Evolutionary conservation across 2,888 invertebrate genomes (phyloP).

Genomic region (Azorinus chamasolen): DNA sequence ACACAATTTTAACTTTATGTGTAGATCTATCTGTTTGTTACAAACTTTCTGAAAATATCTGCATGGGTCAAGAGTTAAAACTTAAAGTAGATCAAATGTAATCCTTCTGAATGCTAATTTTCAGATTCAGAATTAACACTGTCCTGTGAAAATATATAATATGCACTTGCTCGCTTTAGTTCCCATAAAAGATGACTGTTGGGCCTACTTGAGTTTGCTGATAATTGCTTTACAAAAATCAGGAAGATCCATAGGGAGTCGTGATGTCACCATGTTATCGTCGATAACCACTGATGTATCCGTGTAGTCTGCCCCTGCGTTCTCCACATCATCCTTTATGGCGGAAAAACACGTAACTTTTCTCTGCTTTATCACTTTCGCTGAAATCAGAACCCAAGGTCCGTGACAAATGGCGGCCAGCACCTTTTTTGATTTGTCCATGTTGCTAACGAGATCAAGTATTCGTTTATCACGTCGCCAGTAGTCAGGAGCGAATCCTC

Average conservation of each 20-base stretch:
- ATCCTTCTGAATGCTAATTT: too few relatives aligned
- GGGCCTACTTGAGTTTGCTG: slow-evolving; percentile 33
- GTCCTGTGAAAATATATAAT: too few relatives aligned
- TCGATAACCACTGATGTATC: slow-evolving; percentile 81
- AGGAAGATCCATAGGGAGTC: slow-evolving; percentile 79
- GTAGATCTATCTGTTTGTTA: too few relatives aligned
- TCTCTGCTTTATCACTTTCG: slow-evolving; percentile 77
- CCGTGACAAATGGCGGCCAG: slow-evolving; percentile 82
- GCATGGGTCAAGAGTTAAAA: too few relatives aligned
- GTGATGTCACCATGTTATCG: slow-evolving; percentile 79
- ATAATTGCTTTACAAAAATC: slow-evolving; percentile 80
- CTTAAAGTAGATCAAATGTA: too few relatives aligned
- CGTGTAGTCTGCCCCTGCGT: slow-evolving; percentile 79
- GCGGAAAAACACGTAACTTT: slow-evolving; percentile 77
- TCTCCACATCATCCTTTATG: slow-evolving; percentile 82
- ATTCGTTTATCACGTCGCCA: slow-evolving; percentile 78
- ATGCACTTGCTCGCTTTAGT: too few relatives aligned
- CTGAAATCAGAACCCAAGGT: slow-evolving; percentile 81
- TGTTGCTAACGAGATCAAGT: slow-evolving; percentile 74
- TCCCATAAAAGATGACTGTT: too few relatives aligned
- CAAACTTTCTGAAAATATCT: too few relatives aligned
- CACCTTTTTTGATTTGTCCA: slow-evolving; percentile 71
- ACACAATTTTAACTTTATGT: too few relatives aligned
- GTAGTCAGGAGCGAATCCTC: slow-evolving; percentile 82
- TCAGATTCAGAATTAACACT: too few relatives aligned